Conservation (phyloP, 2,888 invertebrate species). For the Rhagonycha lutea region DNA sequence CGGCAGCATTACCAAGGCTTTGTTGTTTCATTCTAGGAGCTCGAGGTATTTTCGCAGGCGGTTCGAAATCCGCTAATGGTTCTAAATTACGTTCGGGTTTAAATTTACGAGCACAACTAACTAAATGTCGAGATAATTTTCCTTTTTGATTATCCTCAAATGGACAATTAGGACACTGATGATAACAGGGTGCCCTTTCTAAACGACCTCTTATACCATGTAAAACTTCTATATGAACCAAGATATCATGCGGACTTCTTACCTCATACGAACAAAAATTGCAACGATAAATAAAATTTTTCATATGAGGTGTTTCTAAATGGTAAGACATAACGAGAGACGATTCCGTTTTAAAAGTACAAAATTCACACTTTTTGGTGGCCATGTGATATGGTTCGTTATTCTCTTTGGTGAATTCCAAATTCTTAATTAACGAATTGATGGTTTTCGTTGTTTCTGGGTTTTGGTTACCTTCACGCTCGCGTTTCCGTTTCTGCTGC, state of each 20-base stretch:
- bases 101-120: slow-evolving; percentile 88
- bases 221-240: slow-evolving; percentile 89
- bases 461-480: slow-evolving; percentile 69
- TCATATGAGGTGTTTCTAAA: slow-evolving; percentile 89
- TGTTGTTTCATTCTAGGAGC: slow-evolving; percentile 57
- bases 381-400: slow-evolving; percentile 78
- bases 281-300: slow-evolving; percentile 73
- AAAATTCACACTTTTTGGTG: slow-evolving; percentile 83
- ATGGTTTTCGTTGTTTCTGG: slow-evolving; percentile 78
- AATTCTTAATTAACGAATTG: slow-evolving; percentile 78
- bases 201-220: slow-evolving; percentile 83
- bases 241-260: slow-evolving; percentile 83
- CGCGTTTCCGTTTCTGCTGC: slow-evolving; percentile 83
- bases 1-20: slow-evolving; percentile 44
- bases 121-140: slow-evolving; percentile 84
- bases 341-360: slow-evolving; percentile 89
- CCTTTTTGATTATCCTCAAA: slow-evolving; percentile 94
- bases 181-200: slow-evolving; percentile 83
- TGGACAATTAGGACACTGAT: slow-evolving; percentile 91
- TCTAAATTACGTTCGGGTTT: slow-evolving; percentile 84
- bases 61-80: slow-evolving; percentile 90
- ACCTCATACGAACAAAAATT: slow-evolving; percentile 83
- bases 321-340: slow-evolving; percentile 82
- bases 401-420: slow-evolving; percentile 84
- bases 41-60: slow-evolving; percentile 90